Evolutionary conservation across 30 jellyfish, hydroid and myxozoan genomes (phyloP), one percentile per base, ranked within the genome.

Genomic region (Hydra vulgaris): DNA sequence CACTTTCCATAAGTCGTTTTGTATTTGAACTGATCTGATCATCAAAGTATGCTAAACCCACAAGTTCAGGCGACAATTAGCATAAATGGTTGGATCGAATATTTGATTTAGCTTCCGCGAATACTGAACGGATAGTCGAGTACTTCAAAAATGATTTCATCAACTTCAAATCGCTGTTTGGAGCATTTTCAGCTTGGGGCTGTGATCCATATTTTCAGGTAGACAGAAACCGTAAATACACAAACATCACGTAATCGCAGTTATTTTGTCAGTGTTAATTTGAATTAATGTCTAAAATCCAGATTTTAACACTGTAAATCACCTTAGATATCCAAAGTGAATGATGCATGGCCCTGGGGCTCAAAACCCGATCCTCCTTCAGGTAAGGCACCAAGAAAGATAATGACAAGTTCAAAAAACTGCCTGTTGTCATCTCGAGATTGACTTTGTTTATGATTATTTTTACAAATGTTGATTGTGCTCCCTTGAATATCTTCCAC

Each of bases 281-380:
- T 73, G 16, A 73, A 73, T 73, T 73, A 72, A 18, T 20, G 23
- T 19, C 81, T 21, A 8, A 73, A 25, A 73, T 7, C 52, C 55
- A 73, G 23, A 73, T 54, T 25, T 73, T 73, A 5, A 73, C 1
- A 18, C 56, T 18, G 55, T 73, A 73, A 18, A 73, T 73, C 7
- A 73, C 4, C 16, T 73, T 73, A 18, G 81, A 21, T 12, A 40
- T 40, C 61, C 61, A 40, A 27, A 8, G 15, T 54, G 67, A 8
- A 22, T 54, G 27, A 25, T 73, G 81, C 56, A 25, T 73, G 8
- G 81, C 12, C 21, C 81, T 71, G 7, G 81, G 81, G 27, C 27
- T 23, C 25, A 69, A 23, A 69, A 69, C 7, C 15, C 76, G 76
- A 23, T 23, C 27, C 27, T 23, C 76, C 15, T 23, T 23, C 15